Evolutionary conservation across 2,888 invertebrate genomes (phyloP).

Genomic region (Bursaphelenchus okinawaensis): DNA sequence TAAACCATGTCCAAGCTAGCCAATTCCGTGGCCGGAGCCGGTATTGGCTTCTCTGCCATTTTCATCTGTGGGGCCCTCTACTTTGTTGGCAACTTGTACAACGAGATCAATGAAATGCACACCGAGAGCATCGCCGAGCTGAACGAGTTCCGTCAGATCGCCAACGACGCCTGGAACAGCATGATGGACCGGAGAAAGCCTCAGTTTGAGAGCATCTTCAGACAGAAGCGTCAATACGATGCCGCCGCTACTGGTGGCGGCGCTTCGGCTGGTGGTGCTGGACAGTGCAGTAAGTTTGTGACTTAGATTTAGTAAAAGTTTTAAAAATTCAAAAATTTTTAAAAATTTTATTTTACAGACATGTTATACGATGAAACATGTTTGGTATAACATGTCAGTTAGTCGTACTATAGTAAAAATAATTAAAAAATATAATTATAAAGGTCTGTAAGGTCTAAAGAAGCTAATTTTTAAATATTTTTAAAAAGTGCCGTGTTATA

Average conservation of each 20-base stretch:
- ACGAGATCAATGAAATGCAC: slow-evolving; percentile 17
- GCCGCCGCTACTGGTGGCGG: slow-evolving; percentile 11
- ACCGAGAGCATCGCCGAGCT: slow-evolving; percentile 12
- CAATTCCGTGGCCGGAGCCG: background rate
- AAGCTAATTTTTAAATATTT: no score
- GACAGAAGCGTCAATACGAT: slow-evolving; percentile 24
- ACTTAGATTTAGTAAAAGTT: background rate
- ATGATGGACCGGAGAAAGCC: slow-evolving; percentile 15
- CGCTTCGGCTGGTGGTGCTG: background rate
- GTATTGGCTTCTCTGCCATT: slow-evolving; percentile 11
- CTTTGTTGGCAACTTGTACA: slow-evolving; percentile 9
- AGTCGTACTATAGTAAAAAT: no score
- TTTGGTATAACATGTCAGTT: no score
- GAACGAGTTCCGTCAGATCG: slow-evolving; percentile 13
- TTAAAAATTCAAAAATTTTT: no score
- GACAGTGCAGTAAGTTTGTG: background rate
- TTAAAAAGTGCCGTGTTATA: no score
- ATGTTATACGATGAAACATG: no score
- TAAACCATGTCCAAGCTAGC: background rate
- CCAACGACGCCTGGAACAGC: slow-evolving; percentile 18
- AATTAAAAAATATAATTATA: no score
- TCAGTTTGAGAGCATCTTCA: slow-evolving; percentile 14
- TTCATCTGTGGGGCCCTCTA: slow-evolving; percentile 1
- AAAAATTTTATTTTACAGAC: no score
- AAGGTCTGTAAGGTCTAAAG: no score